Conservation (phyloP, 2,797 vertebrate genomes). For the Galaxias olidus region DNA sequence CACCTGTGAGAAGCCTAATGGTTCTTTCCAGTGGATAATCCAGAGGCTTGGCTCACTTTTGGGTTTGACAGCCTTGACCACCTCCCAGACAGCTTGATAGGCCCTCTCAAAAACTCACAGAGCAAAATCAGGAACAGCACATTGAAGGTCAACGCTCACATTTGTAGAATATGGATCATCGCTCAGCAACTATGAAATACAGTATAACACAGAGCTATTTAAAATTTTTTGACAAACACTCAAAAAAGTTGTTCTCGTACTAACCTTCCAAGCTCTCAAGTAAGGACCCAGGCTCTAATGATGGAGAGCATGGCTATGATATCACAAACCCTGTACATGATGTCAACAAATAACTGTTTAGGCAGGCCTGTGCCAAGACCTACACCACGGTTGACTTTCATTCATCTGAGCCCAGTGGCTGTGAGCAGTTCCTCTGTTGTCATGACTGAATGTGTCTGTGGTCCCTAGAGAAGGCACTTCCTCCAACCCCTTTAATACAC, state of each 20-base stretch:
- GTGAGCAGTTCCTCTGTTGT: conserved; percentile 21
- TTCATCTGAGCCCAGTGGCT: conserved; percentile 3
- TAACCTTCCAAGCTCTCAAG: no score
- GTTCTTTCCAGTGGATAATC: conserved; percentile 25
- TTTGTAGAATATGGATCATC: no score
- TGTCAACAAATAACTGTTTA: background rate
- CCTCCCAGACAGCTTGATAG: background rate
- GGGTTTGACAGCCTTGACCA: background rate
- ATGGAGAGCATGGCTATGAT: no score
- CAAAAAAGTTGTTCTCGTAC: no score
- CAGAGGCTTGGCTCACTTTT: conserved; percentile 22
- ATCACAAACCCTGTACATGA: no score
- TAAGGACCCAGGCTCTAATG: no score
- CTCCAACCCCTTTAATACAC: background rate
- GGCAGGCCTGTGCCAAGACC: background rate
- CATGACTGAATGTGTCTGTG: conserved; percentile 4
- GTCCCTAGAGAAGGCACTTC: conserved; percentile 2
- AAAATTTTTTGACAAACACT: no score
- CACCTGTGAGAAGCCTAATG: conserved; percentile 23
- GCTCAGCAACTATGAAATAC: no score
- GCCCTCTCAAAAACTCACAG: background rate
- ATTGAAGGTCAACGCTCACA: conserved; percentile 7
- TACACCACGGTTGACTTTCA: background rate
- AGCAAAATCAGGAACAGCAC: conserved; percentile 17
- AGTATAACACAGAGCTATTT: no score